Evolutionary conservation across 2,797 vertebrate species (phyloP).

Genomic region (Centroberyx gerrardi): DNA sequence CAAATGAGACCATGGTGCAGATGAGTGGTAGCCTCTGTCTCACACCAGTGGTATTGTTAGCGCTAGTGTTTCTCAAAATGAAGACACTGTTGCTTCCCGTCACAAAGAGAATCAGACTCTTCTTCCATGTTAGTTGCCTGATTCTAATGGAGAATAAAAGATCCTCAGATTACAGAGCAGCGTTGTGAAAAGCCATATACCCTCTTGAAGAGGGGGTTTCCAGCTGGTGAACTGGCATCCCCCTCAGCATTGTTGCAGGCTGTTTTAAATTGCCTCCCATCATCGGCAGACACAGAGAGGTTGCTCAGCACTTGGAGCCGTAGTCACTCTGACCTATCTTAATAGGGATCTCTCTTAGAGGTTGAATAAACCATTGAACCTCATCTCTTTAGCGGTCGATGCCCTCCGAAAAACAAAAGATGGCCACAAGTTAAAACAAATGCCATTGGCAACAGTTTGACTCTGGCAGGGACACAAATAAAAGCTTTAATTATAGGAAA

Average conservation of each 20-base stretch:
- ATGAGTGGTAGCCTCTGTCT: not conserved
- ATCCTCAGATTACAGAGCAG: not conserved
- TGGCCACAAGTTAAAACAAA: conserved; percentile 19
- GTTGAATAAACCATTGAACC: conserved; percentile 44
- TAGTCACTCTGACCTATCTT: conserved; percentile 60
- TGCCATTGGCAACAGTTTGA: conserved; percentile 4
- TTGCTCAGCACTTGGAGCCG: conserved; percentile 41
- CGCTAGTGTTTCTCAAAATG: not conserved
- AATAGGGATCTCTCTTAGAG: conserved; percentile 68
- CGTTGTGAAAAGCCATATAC: not conserved
- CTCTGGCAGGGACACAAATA: not conserved
- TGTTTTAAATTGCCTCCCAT: conserved; percentile 49
- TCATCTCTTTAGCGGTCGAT: conserved; percentile 39
- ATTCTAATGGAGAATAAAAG: not conserved
- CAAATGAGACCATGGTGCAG: too few species aligned
- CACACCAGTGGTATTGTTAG: too few species aligned
- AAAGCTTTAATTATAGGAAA: not conserved
- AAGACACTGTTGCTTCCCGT: not conserved
- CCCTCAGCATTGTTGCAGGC: conserved; percentile 20
- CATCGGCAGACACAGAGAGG: conserved; percentile 28
- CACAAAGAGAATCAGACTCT: not conserved
- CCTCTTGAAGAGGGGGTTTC: not conserved
- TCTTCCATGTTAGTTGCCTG: too few species aligned
- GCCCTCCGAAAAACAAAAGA: conserved; percentile 27
- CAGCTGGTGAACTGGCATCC: conserved; percentile 4